A percentile compares a stretch with the other conserved stretches of the same genome.
phyloP scores from a whole-genome alignment of 1,140 invertebrate species.

The Helicoverpa zea region DNA sequence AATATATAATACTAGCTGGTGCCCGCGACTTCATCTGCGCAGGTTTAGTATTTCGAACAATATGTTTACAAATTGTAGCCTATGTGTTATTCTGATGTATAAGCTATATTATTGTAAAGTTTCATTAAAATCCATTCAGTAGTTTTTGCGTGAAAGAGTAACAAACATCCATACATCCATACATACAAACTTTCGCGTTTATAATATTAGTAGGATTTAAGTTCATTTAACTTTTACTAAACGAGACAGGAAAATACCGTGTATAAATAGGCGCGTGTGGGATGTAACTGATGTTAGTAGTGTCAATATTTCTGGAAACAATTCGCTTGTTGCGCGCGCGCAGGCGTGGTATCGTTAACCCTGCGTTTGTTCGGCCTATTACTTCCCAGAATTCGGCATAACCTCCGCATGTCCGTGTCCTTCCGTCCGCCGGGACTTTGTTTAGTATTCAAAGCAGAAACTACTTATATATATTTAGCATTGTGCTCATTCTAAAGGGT shows the following conservation, averaged over 20 bases:
- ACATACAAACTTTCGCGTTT: too few species aligned
- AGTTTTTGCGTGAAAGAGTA: too few species aligned
- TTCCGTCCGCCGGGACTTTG: conserved; percentile 39
- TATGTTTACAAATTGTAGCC: too few species aligned
- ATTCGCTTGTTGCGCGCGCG: conserved; percentile 21
- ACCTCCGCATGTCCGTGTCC: conserved; percentile 35
- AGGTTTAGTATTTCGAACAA: too few species aligned
- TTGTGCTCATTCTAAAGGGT: conserved; percentile 28
- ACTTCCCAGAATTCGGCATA: conserved; percentile 41
- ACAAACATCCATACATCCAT: too few species aligned
- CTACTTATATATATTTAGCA: conserved; percentile 41
- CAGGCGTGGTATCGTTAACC: conserved; percentile 19
- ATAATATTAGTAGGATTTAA: too few species aligned
- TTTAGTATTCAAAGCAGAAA: conserved; percentile 38
- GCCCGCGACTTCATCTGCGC: too few species aligned
- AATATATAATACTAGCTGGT: too few species aligned
- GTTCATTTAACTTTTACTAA: too few species aligned
- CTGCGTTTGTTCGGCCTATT: conserved; percentile 13
- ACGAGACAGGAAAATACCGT: neutral
- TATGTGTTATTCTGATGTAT: too few species aligned
- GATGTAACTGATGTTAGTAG: conserved; percentile 32
- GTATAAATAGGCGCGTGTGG: conserved; percentile 27
- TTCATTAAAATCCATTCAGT: too few species aligned
- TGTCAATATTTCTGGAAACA: conserved; percentile 42
- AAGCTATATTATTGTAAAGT: too few species aligned